phyloP scores from a whole-genome alignment of 2,888 invertebrate species.

The Lasioglossum oenotherae region DNA sequence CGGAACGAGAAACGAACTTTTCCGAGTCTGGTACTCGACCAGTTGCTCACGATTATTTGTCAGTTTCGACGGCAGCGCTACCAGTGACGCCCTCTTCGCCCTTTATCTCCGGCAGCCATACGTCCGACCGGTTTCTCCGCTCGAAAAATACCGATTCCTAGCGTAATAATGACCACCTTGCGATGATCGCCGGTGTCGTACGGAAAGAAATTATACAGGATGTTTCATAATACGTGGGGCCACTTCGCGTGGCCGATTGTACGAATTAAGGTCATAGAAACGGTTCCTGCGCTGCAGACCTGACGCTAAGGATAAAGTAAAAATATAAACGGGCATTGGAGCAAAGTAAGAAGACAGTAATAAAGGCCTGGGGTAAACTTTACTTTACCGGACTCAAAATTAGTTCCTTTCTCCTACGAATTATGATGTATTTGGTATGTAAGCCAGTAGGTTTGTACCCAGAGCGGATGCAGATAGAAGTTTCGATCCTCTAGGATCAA shows the following conservation, averaged over 20 bases:
- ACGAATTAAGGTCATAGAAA: neutral
- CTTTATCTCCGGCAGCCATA: constrained; percentile 16
- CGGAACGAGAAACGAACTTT: neutral
- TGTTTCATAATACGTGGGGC: neutral
- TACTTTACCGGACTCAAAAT: no score
- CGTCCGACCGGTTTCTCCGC: constrained; percentile 60
- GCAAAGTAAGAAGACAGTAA: neutral
- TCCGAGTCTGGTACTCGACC: neutral
- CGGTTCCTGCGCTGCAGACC: neutral
- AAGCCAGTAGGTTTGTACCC: no score
- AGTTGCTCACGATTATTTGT: constrained; percentile 37
- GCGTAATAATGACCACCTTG: constrained; percentile 61
- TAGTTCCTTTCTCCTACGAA: no score
- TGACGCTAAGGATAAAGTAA: neutral
- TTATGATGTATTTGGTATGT: no score
- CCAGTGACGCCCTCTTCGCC: constrained; percentile 15
- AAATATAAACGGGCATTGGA: neutral
- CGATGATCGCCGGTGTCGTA: constrained; percentile 15
- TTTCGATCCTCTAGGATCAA: no score
- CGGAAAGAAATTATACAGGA: neutral
- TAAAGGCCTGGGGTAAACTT: no score
- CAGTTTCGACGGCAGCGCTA: constrained; percentile 50
- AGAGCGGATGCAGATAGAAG: no score
- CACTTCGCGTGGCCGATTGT: neutral
- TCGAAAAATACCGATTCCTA: constrained; percentile 56